Evolutionary conservation across 2,888 invertebrate genomes (phyloP).

Genomic region (Molanna angustata): DNA sequence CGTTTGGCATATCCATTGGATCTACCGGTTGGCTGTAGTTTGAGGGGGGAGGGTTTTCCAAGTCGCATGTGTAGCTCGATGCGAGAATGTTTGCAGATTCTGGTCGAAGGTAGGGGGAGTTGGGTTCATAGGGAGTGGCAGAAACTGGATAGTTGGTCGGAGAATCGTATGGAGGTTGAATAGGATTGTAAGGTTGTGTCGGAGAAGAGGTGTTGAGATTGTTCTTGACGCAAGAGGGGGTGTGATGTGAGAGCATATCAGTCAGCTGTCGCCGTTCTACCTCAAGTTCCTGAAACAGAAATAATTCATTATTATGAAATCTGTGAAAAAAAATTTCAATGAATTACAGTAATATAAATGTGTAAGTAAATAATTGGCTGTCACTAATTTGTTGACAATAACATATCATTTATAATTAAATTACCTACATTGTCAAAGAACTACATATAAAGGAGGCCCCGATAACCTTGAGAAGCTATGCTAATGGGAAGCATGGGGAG

Average conservation of each 20-base stretch:
- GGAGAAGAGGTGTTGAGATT: conserved; percentile 48
- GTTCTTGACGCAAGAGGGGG: conserved; percentile 64
- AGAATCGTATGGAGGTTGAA: conserved; percentile 47
- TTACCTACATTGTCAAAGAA: background rate
- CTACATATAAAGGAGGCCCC: no score
- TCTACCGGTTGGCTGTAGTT: conserved; percentile 31
- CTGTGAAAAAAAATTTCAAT: no score
- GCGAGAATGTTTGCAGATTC: conserved; percentile 54
- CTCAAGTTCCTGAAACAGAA: conserved; percentile 65
- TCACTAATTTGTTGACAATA: no score
- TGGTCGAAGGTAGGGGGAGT: conserved; percentile 53
- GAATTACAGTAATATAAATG: no score
- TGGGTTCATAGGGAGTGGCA: conserved; percentile 43
- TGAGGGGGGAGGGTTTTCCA: conserved; percentile 28
- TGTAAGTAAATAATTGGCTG: no score
- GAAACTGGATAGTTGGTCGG: conserved; percentile 47
- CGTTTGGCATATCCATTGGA: conserved; percentile 24
- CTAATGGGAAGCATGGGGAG: no score
- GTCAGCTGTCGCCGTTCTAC: conserved; percentile 73
- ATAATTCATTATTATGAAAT: no score
- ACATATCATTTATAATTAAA: no score
- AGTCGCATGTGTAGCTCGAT: conserved; percentile 47
- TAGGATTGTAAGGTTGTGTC: conserved; percentile 46
- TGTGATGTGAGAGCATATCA: conserved; percentile 76
- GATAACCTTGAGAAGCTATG: no score